These are phyloP conservation scores for Porites rus DNA, from an alignment of 92 coral and sea anemone species.

Conservation along the genomic window DNA sequence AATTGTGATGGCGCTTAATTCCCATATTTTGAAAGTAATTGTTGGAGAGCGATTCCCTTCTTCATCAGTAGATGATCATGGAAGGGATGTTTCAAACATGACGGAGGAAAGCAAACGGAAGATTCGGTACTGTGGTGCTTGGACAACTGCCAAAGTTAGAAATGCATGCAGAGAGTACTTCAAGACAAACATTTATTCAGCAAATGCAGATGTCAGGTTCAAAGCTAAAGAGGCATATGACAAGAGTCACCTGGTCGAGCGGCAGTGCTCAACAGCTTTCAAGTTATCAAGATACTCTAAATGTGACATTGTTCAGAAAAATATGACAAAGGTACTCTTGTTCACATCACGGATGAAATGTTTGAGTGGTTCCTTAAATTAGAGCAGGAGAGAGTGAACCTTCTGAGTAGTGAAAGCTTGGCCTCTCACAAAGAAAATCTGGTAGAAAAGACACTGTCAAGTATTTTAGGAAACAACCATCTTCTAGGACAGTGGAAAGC, in stretches of 20 bases:
- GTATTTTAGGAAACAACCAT: background rate
- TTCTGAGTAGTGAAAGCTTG: slow-evolving; percentile 32
- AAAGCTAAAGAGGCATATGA: slow-evolving; percentile 27
- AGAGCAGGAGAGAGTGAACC: slow-evolving; percentile 44
- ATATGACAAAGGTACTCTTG: slow-evolving; percentile 52
- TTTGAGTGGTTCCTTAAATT: slow-evolving; percentile 38
- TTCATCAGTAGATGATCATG: background rate
- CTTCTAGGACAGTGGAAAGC: slow-evolving; percentile 18
- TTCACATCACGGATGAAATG: slow-evolving; percentile 39
- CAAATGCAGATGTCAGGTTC: slow-evolving; percentile 7
- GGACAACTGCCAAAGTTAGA: slow-evolving; percentile 49
- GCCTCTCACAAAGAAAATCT: slow-evolving; percentile 11
- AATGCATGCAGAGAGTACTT: slow-evolving; percentile 43
- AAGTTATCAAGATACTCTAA: slow-evolving; percentile 27
- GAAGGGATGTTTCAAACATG: slow-evolving; percentile 35
- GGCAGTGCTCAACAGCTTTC: slow-evolving; percentile 34
- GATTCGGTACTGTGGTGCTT: slow-evolving; percentile 51
- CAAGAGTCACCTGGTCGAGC: slow-evolving; percentile 25
- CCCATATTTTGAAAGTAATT: background rate
- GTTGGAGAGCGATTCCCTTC: slow-evolving; percentile 1
- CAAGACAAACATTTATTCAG: slow-evolving; percentile 28
- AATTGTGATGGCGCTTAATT: background rate
- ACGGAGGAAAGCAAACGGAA: slow-evolving; percentile 52
- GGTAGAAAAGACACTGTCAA: background rate
- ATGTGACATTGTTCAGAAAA: slow-evolving; percentile 19